These are phyloP conservation scores for Dorcus hopei DNA, from an alignment of 2,888 invertebrate species.

Conservation along the genomic window DNA sequence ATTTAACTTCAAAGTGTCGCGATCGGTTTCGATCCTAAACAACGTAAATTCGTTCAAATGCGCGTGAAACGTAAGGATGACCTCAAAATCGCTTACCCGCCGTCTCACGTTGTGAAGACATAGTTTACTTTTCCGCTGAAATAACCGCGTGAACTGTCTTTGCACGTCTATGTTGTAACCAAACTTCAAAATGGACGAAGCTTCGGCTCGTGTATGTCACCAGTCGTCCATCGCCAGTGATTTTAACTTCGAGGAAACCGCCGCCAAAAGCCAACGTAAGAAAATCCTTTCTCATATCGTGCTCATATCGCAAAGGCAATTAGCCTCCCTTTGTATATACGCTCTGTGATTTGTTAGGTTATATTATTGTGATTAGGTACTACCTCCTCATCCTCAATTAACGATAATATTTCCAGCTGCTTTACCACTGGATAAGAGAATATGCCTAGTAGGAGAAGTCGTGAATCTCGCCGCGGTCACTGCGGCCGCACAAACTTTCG, in stretches of 20 bases:
- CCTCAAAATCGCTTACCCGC: conserved; percentile 21
- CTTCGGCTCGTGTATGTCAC: conserved; percentile 44
- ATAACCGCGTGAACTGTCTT: conserved; percentile 17
- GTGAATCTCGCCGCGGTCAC: conserved; percentile 54
- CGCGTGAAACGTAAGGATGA: conserved; percentile 31
- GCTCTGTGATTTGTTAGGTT: conserved; percentile 27
- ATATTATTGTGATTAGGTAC: not conserved
- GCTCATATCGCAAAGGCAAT: not conserved
- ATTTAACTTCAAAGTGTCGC: conserved; percentile 46
- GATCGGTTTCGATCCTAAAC: conserved; percentile 34
- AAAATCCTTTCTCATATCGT: conserved; percentile 1
- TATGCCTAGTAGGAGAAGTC: conserved; percentile 63
- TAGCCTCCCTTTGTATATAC: not conserved
- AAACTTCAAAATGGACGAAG: conserved; percentile 49
- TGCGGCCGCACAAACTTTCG: conserved; percentile 60
- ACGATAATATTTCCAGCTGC: conserved; percentile 31
- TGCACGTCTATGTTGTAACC: conserved; percentile 30
- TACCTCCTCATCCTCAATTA: not conserved
- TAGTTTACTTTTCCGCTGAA: conserved; percentile 3
- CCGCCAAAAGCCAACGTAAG: conserved; percentile 43
- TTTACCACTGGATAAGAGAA: conserved; percentile 54
- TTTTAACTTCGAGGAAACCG: conserved; percentile 43
- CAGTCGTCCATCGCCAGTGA: conserved; percentile 48
- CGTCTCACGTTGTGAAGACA: not conserved
- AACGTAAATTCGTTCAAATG: conserved; percentile 32